Evolutionary conservation across 1,140 invertebrate genomes (phyloP).

Genomic region (Battus philenor): DNA sequence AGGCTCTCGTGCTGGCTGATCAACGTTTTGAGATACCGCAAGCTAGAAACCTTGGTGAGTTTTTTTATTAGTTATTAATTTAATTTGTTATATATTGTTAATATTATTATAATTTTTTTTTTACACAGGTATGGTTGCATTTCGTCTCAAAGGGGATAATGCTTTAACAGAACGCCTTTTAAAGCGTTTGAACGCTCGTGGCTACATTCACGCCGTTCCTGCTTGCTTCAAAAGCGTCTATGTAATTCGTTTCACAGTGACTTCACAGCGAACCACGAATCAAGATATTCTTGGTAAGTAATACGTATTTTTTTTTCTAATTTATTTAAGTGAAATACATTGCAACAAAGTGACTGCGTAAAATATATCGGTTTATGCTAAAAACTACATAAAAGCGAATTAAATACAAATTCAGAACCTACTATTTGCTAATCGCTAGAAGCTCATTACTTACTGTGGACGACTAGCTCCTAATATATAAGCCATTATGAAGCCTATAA

Average conservation of each 20-base stretch:
- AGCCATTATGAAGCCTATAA: too few relatives aligned
- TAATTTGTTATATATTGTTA: too few relatives aligned
- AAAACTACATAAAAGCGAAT: too few relatives aligned
- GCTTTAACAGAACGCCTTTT: slow-evolving; percentile 90
- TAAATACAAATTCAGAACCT: too few relatives aligned
- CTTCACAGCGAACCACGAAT: slow-evolving; percentile 91
- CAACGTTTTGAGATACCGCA: slow-evolving; percentile 93
- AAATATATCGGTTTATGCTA: too few relatives aligned
- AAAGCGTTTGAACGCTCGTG: slow-evolving; percentile 90
- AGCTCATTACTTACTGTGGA: too few relatives aligned
- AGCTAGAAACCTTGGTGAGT: slow-evolving; percentile 84
- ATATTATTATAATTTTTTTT: too few relatives aligned
- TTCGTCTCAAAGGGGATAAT: slow-evolving; percentile 90
- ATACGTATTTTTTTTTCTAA: neutral
- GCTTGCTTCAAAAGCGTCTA: slow-evolving; percentile 93
- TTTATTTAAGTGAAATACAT: neutral
- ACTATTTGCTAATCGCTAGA: too few relatives aligned
- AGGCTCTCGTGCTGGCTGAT: slow-evolving; percentile 88
- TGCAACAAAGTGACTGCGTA: too few relatives aligned
- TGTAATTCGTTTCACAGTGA: slow-evolving; percentile 95
- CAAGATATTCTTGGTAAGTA: slow-evolving; percentile 84
- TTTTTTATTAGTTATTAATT: neutral
- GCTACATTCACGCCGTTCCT: slow-evolving; percentile 94
- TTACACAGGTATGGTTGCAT: slow-evolving; percentile 94
- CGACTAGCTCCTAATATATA: too few relatives aligned